Evolutionary conservation across 2,113 vertebrate genomes (phyloP).

Genomic region (Lathamus discolor): DNA sequence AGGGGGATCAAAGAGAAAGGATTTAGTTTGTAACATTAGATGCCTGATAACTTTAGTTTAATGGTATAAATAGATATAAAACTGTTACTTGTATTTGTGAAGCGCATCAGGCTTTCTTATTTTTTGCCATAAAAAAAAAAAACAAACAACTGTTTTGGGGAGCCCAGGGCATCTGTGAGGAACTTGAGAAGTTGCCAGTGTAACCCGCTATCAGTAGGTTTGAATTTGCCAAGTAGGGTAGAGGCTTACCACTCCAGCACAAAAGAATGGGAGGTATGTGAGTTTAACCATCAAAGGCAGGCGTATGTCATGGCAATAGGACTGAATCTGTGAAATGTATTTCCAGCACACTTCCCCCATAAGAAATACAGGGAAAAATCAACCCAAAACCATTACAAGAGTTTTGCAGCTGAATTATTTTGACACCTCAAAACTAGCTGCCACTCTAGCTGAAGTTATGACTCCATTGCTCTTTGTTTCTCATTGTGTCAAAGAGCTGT

Average conservation of each 20-base stretch:
- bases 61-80: neutral
- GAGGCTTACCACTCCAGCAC: neutral
- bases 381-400: neutral
- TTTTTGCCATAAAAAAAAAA: too few relatives aligned
- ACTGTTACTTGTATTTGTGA: neutral
- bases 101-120: neutral
- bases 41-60: neutral
- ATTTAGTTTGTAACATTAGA: neutral
- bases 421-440: accelerated
- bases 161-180: neutral
- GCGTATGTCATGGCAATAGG: neutral
- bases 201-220: neutral
- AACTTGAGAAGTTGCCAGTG: neutral
- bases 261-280: neutral
- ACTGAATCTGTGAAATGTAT: neutral
- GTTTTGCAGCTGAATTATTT: neutral
- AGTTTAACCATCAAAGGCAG: neutral
- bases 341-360: neutral
- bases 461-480: neutral
- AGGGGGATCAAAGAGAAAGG: neutral
- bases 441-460: neutral
- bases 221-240: neutral
- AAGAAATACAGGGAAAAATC: neutral
- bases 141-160: too few relatives aligned
- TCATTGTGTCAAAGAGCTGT: neutral